Evolutionary conservation across 2,888 invertebrate genomes (phyloP).

Genomic region (Rhopalosiphum nymphaeae): DNA sequence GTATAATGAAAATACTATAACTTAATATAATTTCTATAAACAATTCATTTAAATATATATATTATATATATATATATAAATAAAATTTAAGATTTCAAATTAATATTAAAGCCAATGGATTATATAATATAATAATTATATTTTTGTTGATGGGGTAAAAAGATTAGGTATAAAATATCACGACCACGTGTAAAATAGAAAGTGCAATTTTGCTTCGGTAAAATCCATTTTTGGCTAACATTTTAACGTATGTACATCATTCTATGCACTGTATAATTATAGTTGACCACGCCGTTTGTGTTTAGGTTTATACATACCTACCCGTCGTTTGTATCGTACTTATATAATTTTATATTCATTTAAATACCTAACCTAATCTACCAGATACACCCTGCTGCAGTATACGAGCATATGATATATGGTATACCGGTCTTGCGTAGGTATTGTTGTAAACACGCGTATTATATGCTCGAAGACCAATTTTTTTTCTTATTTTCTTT

Average conservation of each 20-base stretch:
- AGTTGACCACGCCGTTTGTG: neutral
- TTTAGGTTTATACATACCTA: neutral
- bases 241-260: neutral
- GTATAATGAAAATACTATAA: too few species aligned
- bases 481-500: neutral
- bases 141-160: neutral
- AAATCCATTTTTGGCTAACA: neutral
- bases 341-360: neutral
- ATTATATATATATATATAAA: too few species aligned
- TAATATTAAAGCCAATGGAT: neutral
- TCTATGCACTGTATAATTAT: neutral
- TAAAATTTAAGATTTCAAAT: neutral
- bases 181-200: too few species aligned
- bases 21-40: too few species aligned
- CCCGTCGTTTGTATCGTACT: neutral
- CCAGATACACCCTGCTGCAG: neutral
- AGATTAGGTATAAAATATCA: neutral
- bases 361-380: neutral
- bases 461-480: neutral
- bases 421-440: neutral
- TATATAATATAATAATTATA: neutral
- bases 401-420: neutral
- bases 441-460: slow-evolving; percentile 9
- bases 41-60: too few species aligned
- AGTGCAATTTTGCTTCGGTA: too few species aligned